Percentiles rank a stretch among this genome's conserved stretches.
Evolutionary conservation across 2,888 invertebrate genomes (phyloP).

Genomic region (Cataglyphis albicans): DNA sequence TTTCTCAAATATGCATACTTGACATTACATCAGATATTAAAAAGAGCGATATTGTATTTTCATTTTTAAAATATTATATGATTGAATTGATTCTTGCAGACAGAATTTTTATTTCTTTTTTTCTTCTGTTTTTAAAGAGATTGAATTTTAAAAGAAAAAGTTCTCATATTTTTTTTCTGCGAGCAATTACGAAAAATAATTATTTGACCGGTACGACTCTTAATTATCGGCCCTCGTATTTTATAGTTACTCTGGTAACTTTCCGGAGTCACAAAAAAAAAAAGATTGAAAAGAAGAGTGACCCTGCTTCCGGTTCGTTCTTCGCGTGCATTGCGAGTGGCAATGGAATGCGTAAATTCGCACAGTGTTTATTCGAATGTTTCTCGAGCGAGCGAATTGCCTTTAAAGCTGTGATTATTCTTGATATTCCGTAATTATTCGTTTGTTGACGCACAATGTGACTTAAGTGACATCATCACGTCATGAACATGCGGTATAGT

Average conservation of each 20-base stretch:
- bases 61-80: neutral
- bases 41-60: neutral
- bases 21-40: neutral
- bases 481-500: conserved; percentile 6
- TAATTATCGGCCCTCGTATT: conserved; percentile 35
- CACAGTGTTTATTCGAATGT: conserved; percentile 22
- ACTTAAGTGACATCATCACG: conserved; percentile 28
- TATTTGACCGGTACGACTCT: neutral
- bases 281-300: conserved; percentile 8
- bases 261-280: conserved; percentile 37
- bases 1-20: neutral
- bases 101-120: neutral
- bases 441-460: conserved; percentile 32
- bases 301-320: conserved; percentile 48
- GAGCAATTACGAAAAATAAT: conserved; percentile 8
- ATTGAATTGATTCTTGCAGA: neutral
- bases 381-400: conserved; percentile 1
- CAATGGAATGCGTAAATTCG: conserved; percentile 26
- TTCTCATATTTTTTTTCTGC: neutral
- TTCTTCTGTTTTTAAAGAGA: neutral
- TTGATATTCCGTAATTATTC: conserved; percentile 40
- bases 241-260: conserved; percentile 10
- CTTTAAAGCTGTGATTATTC: conserved; percentile 18
- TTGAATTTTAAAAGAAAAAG: neutral
- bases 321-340: conserved; percentile 30